Base-by-base conservation (phyloP, 2,888 invertebrate genomes). In the Microctonus aethiopoides region DNA sequence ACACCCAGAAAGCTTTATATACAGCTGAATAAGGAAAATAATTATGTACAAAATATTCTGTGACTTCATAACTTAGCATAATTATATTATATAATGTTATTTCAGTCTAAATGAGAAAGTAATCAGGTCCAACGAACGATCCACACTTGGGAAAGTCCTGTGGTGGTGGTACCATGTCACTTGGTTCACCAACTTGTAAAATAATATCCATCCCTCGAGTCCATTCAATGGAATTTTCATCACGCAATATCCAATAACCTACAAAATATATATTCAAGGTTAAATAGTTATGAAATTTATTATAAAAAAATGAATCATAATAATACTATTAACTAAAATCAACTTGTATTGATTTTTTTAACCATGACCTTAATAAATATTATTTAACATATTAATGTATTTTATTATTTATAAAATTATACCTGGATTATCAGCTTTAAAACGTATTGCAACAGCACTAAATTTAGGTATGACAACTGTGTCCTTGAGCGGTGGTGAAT, bases 201-300 rank as follows among this genome's bases (percentile, higher is more conserved):
- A 94, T 89, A 68, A 94, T 89, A 74, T 93, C 93, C 82, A 94
- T 87, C 0, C 94, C 95, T 74, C 92, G 89, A 0, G 93, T 92
- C 91, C 93, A 92, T 75, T 93, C 92, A 22, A 90, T 89, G 0
- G 93, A 91, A 63, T 92, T 89, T 82, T 94, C 94, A 77, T 94
- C 94, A 76, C 94, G 91, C 83, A 95, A 89, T 86, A 95, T 89
- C 95, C 95, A 95, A 78, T 91, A 93, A 13, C 94, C 94, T 91
- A 78, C 20, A 54, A 56, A 32, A n/a, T 16, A 51, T n/a, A n/a
- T 26, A 46, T 16, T 32, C 57, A 57, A 57, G 57, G 57, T 2
- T n/a, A 34, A 57, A 46, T 7, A 16, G 46, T 46, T 57, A 32
- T n/a, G 2, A 4, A 63, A 57, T n/a, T 57, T 69, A 62, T n/a